A percentile compares a stretch with the other conserved stretches of the same genome.
These are phyloP conservation scores for Entomyzon cyanotis DNA, from an alignment of 2,113 vertebrate species.

Conservation along the genomic window DNA sequence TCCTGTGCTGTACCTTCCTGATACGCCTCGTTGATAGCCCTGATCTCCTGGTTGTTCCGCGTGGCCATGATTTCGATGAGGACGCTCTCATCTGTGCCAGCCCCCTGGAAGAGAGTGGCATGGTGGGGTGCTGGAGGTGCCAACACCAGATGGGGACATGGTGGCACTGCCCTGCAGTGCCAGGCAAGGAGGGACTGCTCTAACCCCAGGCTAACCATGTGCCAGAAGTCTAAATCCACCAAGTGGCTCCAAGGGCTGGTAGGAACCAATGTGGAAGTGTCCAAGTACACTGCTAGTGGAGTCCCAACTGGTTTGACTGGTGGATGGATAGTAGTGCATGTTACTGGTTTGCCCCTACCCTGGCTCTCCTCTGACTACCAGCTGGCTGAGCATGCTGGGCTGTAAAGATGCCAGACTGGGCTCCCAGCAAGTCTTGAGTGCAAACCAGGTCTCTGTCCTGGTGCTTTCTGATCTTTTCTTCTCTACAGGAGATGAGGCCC, in stretches of 20 bases:
- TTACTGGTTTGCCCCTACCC: not conserved
- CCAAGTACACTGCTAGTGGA: not conserved
- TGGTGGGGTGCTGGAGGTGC: not conserved
- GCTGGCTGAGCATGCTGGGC: not conserved
- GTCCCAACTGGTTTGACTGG: not conserved
- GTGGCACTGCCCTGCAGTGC: not conserved
- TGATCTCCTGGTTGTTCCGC: conserved; percentile 87
- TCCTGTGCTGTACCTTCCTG: conserved; percentile 67
- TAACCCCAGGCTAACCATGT: not conserved
- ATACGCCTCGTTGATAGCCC: conserved; percentile 86
- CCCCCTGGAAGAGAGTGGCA: conserved; percentile 77
- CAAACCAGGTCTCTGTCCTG: not conserved
- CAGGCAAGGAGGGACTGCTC: not conserved
- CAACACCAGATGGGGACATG: not conserved
- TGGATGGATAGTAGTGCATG: not conserved
- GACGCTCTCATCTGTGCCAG: conserved; percentile 90
- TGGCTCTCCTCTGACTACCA: not conserved
- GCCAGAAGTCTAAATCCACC: not conserved
- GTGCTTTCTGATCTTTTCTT: not conserved
- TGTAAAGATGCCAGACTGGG: not conserved
- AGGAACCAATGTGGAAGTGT: not conserved
- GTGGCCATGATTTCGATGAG: conserved; percentile 94
- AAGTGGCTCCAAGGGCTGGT: not conserved
- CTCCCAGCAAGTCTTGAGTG: not conserved
- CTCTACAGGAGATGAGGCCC: fast-evolving